phyloP scores from a whole-genome alignment of 2,888 invertebrate species.

The Labia minor region DNA sequence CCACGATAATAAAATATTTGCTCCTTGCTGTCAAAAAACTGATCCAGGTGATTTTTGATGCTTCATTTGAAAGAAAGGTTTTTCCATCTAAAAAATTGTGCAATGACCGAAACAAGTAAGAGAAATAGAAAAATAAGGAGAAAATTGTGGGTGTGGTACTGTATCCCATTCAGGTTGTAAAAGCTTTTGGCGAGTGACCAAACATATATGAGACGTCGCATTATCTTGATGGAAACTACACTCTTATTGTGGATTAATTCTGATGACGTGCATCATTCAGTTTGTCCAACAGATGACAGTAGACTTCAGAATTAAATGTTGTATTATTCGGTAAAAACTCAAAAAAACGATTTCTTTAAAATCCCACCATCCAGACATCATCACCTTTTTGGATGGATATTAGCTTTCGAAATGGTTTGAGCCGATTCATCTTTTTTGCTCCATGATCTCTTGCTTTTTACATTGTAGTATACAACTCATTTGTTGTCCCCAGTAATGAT shows the following conservation, averaged over 20 bases:
- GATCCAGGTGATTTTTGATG: neutral
- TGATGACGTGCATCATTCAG: too few species aligned
- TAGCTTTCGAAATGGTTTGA: too few species aligned
- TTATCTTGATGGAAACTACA: constrained; percentile 21
- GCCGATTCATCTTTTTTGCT: too few species aligned
- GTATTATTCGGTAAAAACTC: too few species aligned
- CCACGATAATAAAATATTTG: neutral
- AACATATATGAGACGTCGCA: constrained; percentile 22
- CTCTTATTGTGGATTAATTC: constrained; percentile 18
- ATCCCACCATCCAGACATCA: too few species aligned
- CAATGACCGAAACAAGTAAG: constrained; percentile 19
- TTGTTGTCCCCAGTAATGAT: too few species aligned
- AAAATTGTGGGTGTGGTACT: constrained; percentile 20
- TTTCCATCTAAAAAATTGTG: neutral
- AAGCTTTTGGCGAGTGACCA: constrained; percentile 23
- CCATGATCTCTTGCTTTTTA: too few species aligned
- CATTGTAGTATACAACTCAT: too few species aligned
- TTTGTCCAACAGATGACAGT: too few species aligned
- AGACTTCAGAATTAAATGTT: too few species aligned
- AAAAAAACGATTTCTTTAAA: too few species aligned
- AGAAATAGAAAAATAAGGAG: constrained; percentile 17
- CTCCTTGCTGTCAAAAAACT: neutral
- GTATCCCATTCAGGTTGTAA: constrained; percentile 21
- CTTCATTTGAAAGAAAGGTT: neutral
- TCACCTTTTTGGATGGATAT: too few species aligned